Evolutionary conservation across 2,888 invertebrate genomes (phyloP).

Genomic region (Phania funesta): DNA sequence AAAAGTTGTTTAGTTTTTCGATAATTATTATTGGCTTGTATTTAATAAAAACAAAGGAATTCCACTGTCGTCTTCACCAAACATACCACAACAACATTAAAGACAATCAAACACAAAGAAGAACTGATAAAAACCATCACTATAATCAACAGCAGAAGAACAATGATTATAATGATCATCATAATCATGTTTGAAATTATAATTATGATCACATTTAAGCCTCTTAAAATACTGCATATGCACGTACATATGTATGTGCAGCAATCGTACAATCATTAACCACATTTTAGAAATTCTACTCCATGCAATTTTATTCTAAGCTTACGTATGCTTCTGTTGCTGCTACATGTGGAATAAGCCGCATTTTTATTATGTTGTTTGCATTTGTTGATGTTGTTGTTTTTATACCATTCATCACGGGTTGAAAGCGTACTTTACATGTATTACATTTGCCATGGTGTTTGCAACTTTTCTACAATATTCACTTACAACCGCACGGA

Average conservation of each 20-base stretch:
- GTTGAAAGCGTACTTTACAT: background rate
- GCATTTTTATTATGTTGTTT: constrained; percentile 45
- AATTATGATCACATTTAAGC: background rate
- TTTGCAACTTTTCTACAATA: too few relatives aligned
- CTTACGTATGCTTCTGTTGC: constrained; percentile 32
- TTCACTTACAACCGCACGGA: too few relatives aligned
- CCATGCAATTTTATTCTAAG: constrained; percentile 26
- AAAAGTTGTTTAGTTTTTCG: constrained; percentile 11
- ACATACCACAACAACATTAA: background rate
- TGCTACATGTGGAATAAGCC: constrained; percentile 43
- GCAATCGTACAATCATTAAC: constrained; percentile 54
- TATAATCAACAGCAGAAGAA: background rate
- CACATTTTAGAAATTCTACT: constrained; percentile 53
- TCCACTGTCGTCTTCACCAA: constrained; percentile 39
- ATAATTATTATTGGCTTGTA: background rate
- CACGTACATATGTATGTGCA: too few relatives aligned
- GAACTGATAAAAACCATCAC: constrained; percentile 16
- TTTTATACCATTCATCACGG: too few relatives aligned
- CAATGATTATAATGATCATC: constrained; percentile 7
- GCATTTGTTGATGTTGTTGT: background rate
- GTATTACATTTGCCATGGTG: too few relatives aligned
- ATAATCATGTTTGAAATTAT: constrained; percentile 23
- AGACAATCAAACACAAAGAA: background rate
- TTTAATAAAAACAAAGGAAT: constrained; percentile 4
- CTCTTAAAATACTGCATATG: constrained; percentile 3